phyloP scores from a whole-genome alignment of 2,797 vertebrate species.

The Pseudochirops corinnae region DNA sequence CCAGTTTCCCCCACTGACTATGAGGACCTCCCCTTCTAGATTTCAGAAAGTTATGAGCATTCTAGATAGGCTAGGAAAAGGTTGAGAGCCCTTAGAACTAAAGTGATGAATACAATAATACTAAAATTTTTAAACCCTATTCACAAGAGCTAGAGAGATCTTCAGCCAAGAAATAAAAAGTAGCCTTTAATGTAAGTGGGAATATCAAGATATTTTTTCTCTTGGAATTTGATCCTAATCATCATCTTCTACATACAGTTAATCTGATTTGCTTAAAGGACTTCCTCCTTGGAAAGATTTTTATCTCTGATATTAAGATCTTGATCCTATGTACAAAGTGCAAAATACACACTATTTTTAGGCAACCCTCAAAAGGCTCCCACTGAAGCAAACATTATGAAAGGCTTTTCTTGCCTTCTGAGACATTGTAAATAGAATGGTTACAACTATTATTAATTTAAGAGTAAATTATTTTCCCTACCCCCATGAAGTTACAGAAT shows the following conservation, averaged over 20 bases:
- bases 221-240: conserved; percentile 48
- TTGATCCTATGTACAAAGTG: conserved; percentile 41
- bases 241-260: conserved; percentile 61
- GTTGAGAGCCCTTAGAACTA: not conserved
- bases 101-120: not conserved
- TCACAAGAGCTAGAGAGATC: conserved; percentile 52
- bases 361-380: conserved; percentile 36
- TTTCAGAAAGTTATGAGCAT: not conserved
- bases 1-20: not conserved
- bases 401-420: not conserved
- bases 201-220: conserved; percentile 58
- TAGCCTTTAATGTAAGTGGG: conserved; percentile 59
- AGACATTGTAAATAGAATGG: conserved; percentile 38
- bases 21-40: not conserved
- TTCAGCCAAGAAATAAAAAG: conserved; percentile 61
- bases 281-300: conserved; percentile 49
- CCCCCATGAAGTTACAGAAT: conserved; percentile 30
- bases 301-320: conserved; percentile 56
- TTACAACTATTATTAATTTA: conserved; percentile 37
- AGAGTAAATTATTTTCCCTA: not conserved
- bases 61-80: not conserved
- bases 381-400: not conserved
- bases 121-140: not conserved
- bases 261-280: conserved; percentile 55
- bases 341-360: conserved; percentile 35